Conservation (phyloP, 2,888 invertebrate genomes). For the Calliopum simillimum region DNA sequence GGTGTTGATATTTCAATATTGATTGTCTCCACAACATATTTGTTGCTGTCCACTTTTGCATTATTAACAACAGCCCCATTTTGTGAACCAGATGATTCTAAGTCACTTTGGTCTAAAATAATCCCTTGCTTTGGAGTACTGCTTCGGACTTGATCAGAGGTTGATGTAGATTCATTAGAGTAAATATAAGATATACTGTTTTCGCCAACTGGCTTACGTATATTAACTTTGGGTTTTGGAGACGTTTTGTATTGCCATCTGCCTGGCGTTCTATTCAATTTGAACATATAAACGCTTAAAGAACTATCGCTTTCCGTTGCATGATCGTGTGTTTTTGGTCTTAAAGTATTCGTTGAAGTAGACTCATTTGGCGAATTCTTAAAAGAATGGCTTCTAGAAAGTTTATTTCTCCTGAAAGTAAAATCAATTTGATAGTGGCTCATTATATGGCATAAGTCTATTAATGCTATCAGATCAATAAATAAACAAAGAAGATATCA, state of each 20-base stretch:
- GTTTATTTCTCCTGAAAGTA: constrained; percentile 65
- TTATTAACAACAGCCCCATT: constrained; percentile 72
- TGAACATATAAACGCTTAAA: constrained; percentile 82
- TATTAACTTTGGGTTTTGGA: constrained; percentile 85
- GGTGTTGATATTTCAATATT: constrained; percentile 91
- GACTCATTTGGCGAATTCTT: constrained; percentile 41
- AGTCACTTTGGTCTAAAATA: constrained; percentile 67
- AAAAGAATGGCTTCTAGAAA: constrained; percentile 54
- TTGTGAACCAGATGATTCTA: constrained; percentile 79
- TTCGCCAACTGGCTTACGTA: constrained; percentile 71
- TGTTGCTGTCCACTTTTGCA: constrained; percentile 57
- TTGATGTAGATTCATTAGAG: constrained; percentile 6
- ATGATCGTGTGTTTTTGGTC: constrained; percentile 73
- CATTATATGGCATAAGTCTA: no score
- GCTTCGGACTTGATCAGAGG: constrained; percentile 62
- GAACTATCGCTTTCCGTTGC: constrained; percentile 70
- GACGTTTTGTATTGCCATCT: constrained; percentile 93
- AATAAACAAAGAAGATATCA: no score
- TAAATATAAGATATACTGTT: constrained; percentile 29
- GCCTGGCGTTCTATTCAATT: constrained; percentile 82
- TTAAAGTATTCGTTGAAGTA: constrained; percentile 68
- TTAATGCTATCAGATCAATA: no score
- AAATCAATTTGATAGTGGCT: no score
- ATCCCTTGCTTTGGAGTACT: constrained; percentile 60
- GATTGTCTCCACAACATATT: constrained; percentile 79